These are phyloP conservation scores for Asbolus verrucosus DNA, from an alignment of 1,140 invertebrate species.

Conservation along the genomic window DNA sequence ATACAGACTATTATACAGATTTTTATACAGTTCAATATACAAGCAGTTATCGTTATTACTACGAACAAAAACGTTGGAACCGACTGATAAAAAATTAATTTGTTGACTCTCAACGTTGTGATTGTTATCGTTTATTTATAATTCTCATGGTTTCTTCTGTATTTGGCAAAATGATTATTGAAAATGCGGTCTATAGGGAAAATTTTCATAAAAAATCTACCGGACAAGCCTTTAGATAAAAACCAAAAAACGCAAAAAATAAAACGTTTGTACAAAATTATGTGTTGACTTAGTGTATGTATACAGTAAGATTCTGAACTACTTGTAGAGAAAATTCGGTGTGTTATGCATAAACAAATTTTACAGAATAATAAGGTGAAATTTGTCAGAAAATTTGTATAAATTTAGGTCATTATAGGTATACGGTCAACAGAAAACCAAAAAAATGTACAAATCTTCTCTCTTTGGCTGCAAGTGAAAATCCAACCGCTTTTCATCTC, in stretches of 20 bases:
- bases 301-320: constrained; percentile 42
- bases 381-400: constrained; percentile 50
- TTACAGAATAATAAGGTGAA: constrained; percentile 38
- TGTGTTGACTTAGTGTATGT: constrained; percentile 61
- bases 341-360: constrained; percentile 45
- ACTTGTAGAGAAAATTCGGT: constrained; percentile 45
- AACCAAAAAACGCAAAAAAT: constrained; percentile 25
- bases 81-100: constrained; percentile 50
- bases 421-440: constrained; percentile 60
- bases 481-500: constrained; percentile 51
- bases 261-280: constrained; percentile 58
- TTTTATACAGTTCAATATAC: constrained; percentile 53
- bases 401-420: constrained; percentile 57
- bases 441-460: constrained; percentile 60
- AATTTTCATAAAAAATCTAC: constrained; percentile 46
- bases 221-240: constrained; percentile 50
- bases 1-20: constrained; percentile 51
- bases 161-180: constrained; percentile 60
- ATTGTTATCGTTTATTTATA: constrained; percentile 21
- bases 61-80: constrained; percentile 56
- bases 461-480: constrained; percentile 53
- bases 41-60: constrained; percentile 48
- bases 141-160: constrained; percentile 33
- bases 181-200: constrained; percentile 57
- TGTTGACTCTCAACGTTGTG: constrained; percentile 32